Evolutionary conservation across 1,140 invertebrate species (phyloP), one percentile per base, ranked within the genome.

Genomic region (Apis dorsata): DNA sequence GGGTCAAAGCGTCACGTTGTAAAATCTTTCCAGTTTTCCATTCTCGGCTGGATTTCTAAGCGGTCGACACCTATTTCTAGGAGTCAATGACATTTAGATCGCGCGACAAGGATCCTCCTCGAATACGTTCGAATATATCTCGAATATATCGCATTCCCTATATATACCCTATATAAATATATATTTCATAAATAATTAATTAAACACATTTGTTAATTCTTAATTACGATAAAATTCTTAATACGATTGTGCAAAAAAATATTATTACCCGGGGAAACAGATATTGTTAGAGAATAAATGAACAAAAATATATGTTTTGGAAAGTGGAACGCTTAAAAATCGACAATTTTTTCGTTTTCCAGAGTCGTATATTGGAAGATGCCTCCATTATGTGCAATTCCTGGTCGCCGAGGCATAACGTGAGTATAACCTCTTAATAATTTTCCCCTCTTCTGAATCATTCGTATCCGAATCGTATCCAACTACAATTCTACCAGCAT

Each of bases 371-470:
- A 93, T 94, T 97, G 93, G 97, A 97, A 94, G 97, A 97, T 95
- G 97, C 97, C 82, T 97, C 97, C 88, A 96, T 97, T 91, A 97
- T 97, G 96, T 97, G 97, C 95, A 97, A 97, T 95, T 97, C 97
- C 62, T 97, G 97, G 97, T 97, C 97, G 91, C 96, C 97, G 85
- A 95, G 97, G 93, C 97, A 97, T 93, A 97, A 97, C 94, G 97
- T 97, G 95, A 96, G 97, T 97, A 88, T 34, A 28, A 1, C 24
- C 24, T 24, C 24, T 24, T 24, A 24, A 17, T 3, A 72, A 55
- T 7, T 51, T 60, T 24, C 57, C 51, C 12, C 1, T 1, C 28
- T 34, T 34, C 34, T 34, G 34, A 34, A 7, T 44, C 2, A 1
- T 53, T 55, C 3, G 66, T 17, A 11, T 57, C 66, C 34, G 17